Evolutionary conservation across 2,797 vertebrate species (phyloP).

Genomic region (Phoebastria nigripes): DNA sequence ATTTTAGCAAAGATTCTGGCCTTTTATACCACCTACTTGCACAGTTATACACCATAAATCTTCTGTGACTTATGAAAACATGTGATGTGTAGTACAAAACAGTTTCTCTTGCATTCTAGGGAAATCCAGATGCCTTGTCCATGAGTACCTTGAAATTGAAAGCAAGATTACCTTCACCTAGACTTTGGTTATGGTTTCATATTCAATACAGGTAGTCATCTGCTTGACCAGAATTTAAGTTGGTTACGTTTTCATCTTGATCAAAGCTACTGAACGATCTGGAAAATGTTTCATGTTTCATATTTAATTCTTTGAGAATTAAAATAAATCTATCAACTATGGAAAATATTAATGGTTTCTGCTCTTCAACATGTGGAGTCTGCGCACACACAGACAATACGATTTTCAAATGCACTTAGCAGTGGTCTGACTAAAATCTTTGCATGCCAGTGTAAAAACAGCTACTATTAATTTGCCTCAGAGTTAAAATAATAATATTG

Average conservation of each 20-base stretch:
- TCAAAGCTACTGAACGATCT: not conserved
- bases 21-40: not conserved
- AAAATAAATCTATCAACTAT: not conserved
- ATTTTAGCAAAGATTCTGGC: not conserved
- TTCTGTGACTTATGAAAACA: not conserved
- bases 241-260: not conserved
- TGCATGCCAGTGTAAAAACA: not conserved
- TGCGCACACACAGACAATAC: accelerated
- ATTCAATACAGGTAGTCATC: not conserved
- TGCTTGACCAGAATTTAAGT: not conserved
- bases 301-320: not conserved
- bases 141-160: not conserved
- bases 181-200: not conserved
- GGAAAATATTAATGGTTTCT: not conserved
- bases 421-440: not conserved
- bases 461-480: not conserved
- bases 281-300: not conserved
- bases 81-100: not conserved
- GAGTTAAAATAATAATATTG: not conserved
- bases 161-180: not conserved
- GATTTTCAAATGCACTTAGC: not conserved
- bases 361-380: not conserved
- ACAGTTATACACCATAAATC: not conserved
- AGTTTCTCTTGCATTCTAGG: not conserved
- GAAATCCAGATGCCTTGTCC: not conserved